Conservation (phyloP, 2,113 vertebrate species). For the Gymnorhina tibicen region DNA sequence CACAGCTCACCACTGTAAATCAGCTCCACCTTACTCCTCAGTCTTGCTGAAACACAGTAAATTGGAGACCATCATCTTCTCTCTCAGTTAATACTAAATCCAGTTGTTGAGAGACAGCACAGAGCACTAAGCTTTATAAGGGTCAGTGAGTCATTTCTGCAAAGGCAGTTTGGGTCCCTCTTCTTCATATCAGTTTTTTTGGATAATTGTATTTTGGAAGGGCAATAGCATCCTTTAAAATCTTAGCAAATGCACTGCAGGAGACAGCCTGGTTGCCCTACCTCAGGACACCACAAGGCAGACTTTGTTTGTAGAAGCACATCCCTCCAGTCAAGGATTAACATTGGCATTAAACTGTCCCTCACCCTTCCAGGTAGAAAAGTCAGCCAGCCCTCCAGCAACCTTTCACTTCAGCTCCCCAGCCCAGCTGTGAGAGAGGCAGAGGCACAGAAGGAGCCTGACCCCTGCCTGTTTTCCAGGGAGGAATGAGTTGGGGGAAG, state of each 20-base stretch:
- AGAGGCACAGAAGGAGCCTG: not conserved
- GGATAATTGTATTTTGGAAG: not conserved
- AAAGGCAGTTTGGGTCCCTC: not conserved
- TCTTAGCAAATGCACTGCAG: not conserved
- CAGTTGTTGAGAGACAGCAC: not conserved
- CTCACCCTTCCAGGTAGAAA: not conserved
- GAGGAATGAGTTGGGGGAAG: rapidly evolving
- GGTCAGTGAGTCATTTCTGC: not conserved
- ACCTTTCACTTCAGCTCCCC: not conserved
- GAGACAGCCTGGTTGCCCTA: not conserved
- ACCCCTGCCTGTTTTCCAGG: not conserved
- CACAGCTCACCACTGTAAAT: not conserved
- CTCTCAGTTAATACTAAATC: not conserved
- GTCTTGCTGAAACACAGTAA: not conserved
- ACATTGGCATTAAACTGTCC: not conserved
- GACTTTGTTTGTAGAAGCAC: not conserved
- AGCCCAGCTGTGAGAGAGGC: not conserved
- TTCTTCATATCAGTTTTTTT: not conserved
- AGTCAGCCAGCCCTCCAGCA: not conserved
- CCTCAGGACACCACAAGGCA: not conserved
- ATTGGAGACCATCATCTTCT: not conserved
- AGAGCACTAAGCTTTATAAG: not conserved
- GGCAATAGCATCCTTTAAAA: not conserved
- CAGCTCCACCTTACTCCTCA: not conserved
- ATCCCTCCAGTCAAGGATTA: not conserved